Percentiles rank a stretch among this genome's conserved stretches.
These are phyloP conservation scores for Phyto melanocephala DNA, from an alignment of 2,888 invertebrate genomes.

Conservation along the genomic window DNA sequence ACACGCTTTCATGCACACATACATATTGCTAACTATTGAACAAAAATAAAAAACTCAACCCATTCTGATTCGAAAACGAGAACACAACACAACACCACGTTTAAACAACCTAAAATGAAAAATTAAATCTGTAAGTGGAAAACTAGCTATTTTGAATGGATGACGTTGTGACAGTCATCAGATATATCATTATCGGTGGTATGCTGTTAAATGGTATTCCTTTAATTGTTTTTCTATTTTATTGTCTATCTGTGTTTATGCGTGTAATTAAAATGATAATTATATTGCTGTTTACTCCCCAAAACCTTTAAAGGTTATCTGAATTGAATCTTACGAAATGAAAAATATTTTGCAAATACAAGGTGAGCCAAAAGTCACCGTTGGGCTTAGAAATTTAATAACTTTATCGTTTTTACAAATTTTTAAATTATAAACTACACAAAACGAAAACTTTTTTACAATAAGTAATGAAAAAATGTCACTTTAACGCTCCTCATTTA, in stretches of 20 bases:
- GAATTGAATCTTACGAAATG: conserved; percentile 45
- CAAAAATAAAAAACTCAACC: conserved; percentile 13
- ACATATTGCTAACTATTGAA: neutral
- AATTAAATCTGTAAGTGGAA: neutral
- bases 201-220: neutral
- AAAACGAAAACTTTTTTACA: too few species aligned
- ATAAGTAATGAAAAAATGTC: too few species aligned
- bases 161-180: conserved; percentile 6
- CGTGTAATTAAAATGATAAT: conserved; percentile 46
- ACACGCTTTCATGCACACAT: neutral
- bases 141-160: neutral
- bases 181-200: neutral
- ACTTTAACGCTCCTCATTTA: too few species aligned
- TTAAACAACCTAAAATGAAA: neutral
- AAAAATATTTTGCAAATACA: conserved; percentile 51
- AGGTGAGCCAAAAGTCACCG: too few species aligned
- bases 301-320: neutral
- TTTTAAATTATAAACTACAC: too few species aligned
- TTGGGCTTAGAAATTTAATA: too few species aligned
- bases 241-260: neutral
- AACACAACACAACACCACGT: too few species aligned
- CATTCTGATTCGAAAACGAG: conserved; percentile 7
- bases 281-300: conserved; percentile 10
- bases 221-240: neutral
- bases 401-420: too few species aligned